phyloP scores from a whole-genome alignment of 2,888 invertebrate genomes.

The Neocrepidodera transversa region DNA sequence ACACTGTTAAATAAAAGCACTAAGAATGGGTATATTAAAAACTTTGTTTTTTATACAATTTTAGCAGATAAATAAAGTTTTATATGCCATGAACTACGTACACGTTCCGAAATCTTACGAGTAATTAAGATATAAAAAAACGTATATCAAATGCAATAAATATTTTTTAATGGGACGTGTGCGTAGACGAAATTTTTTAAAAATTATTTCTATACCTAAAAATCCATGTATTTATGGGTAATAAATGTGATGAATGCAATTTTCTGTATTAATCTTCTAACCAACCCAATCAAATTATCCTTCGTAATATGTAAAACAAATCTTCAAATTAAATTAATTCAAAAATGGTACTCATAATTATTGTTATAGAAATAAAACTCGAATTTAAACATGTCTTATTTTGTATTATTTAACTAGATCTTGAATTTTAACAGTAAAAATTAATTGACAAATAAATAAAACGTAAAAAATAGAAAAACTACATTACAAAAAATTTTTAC shows the following conservation, averaged over 20 bases:
- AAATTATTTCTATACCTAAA: slow-evolving; percentile 52
- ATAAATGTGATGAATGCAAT: slow-evolving; percentile 53
- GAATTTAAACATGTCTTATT: slow-evolving; percentile 5
- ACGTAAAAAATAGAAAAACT: slow-evolving; percentile 10
- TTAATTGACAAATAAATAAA: slow-evolving; percentile 12
- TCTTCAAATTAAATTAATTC: too few species aligned
- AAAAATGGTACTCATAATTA: too few species aligned
- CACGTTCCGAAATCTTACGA: slow-evolving; percentile 37
- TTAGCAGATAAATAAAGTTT: slow-evolving; percentile 46
- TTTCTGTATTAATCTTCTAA: not conserved
- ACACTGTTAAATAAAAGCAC: slow-evolving; percentile 55
- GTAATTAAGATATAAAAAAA: slow-evolving; percentile 28
- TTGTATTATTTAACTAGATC: slow-evolving; percentile 4
- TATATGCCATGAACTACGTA: slow-evolving; percentile 41
- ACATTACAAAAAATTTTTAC: slow-evolving; percentile 12
- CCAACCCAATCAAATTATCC: too few species aligned
- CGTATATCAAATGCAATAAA: slow-evolving; percentile 49
- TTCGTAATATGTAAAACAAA: too few species aligned
- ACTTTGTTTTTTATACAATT: slow-evolving; percentile 51
- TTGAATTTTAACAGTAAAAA: slow-evolving; percentile 9
- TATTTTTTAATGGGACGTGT: slow-evolving; percentile 42
- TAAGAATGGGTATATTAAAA: slow-evolving; percentile 45
- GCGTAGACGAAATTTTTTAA: slow-evolving; percentile 44
- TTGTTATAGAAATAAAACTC: slow-evolving; percentile 1
- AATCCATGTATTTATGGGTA: slow-evolving; percentile 54